Conservation (phyloP, 2,888 invertebrate species). For the Lagria hirta region DNA sequence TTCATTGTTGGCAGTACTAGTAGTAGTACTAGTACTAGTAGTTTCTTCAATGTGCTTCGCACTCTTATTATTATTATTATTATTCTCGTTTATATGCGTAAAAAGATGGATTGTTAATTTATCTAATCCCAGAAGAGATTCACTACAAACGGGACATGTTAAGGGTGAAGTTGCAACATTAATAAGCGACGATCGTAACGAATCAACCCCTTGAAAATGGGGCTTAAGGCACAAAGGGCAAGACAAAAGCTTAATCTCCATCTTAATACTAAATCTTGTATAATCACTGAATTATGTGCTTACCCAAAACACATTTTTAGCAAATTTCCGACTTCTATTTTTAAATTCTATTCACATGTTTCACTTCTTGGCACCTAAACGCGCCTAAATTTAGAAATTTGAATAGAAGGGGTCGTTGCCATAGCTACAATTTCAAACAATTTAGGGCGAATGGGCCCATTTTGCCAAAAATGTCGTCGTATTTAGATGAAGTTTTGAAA, state of each 20-base stretch:
- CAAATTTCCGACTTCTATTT: slow-evolving; percentile 23
- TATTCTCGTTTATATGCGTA: slow-evolving; percentile 57
- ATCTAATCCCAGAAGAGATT: slow-evolving; percentile 73
- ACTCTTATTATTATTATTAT: slow-evolving; percentile 1
- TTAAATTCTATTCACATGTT: slow-evolving; percentile 18
- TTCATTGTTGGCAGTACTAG: slow-evolving; percentile 10
- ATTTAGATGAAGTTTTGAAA: slow-evolving; percentile 65
- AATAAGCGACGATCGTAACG: slow-evolving; percentile 70
- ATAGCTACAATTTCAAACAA: slow-evolving; percentile 8
- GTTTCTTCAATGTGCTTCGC: slow-evolving; percentile 4
- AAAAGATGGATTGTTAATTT: slow-evolving; percentile 83
- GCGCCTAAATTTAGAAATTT: slow-evolving; percentile 22
- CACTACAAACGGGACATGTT: slow-evolving; percentile 76
- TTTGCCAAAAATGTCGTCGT: slow-evolving; percentile 34
- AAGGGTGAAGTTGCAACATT: slow-evolving; percentile 74
- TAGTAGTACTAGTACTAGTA: no score
- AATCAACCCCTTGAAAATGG: slow-evolving; percentile 70
- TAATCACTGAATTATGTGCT: slow-evolving; percentile 18
- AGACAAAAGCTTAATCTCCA: slow-evolving; percentile 57
- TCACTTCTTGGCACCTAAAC: slow-evolving; percentile 13
- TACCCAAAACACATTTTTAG: slow-evolving; percentile 16
- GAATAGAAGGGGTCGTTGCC: slow-evolving; percentile 14
- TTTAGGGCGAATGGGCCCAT: no score
- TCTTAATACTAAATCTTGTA: slow-evolving; percentile 31
- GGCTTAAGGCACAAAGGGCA: slow-evolving; percentile 78